These are phyloP conservation scores for Sarcophaga subvicina DNA, from an alignment of 2,888 invertebrate species.

Conservation along the genomic window DNA sequence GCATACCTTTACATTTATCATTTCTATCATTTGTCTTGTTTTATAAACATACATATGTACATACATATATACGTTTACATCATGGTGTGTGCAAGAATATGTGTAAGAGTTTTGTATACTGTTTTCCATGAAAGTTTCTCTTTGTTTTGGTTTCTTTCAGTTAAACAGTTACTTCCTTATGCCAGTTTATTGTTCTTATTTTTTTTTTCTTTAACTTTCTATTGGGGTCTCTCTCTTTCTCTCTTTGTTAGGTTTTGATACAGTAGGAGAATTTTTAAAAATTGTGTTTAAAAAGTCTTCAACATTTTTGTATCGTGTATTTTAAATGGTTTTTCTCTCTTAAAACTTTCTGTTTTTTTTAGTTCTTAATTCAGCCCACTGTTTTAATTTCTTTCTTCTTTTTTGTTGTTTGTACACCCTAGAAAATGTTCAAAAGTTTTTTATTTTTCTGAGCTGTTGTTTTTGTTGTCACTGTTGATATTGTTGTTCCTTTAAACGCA, in stretches of 20 bases:
- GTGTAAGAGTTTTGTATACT: neutral
- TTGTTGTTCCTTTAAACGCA: constrained; percentile 46
- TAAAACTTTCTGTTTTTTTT: too few relatives aligned
- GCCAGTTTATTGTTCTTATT: neutral
- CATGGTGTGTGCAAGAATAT: neutral
- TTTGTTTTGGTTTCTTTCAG: constrained; percentile 19
- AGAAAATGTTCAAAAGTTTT: constrained; percentile 43
- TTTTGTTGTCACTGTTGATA: constrained; percentile 7
- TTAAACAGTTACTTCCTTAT: constrained; percentile 15
- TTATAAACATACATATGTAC: neutral
- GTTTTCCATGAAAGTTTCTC: constrained; percentile 13
- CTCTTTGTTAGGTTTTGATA: too few relatives aligned
- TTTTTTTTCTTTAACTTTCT: too few relatives aligned
- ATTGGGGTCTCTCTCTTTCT: too few relatives aligned
- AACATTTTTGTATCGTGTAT: too few relatives aligned
- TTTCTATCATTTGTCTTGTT: constrained; percentile 51
- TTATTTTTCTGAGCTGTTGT: constrained; percentile 9
- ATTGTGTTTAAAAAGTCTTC: too few relatives aligned
- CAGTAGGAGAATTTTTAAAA: too few relatives aligned
- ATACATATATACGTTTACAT: too few relatives aligned
- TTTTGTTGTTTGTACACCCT: constrained; percentile 19
- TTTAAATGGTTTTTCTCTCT: too few relatives aligned
- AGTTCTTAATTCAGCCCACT: too few relatives aligned
- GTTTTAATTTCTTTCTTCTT: too few relatives aligned
- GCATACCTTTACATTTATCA: neutral